Conservation (phyloP, 2,797 vertebrate species). For the Avahi laniger region DNA sequence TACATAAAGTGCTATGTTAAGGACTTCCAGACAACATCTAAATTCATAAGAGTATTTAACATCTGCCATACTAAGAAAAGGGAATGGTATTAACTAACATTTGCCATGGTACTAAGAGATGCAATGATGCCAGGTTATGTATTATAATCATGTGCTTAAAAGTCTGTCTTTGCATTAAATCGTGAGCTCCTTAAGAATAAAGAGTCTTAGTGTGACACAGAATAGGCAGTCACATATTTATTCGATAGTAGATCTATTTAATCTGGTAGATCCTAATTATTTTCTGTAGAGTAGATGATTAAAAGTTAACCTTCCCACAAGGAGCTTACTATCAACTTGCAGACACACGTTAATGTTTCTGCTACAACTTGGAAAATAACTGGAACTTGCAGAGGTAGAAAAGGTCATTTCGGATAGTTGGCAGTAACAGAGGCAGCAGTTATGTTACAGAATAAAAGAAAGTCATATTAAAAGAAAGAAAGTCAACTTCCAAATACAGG, state of each 20-base stretch:
- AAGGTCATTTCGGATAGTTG: not conserved
- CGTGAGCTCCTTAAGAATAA: not conserved
- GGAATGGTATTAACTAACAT: not conserved
- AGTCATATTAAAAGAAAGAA: not conserved
- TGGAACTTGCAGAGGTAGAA: not conserved
- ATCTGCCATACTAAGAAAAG: not conserved
- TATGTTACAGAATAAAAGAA: not conserved
- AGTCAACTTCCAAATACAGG: not conserved
- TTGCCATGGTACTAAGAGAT: not conserved
- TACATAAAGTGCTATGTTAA: not conserved
- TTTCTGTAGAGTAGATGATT: not conserved
- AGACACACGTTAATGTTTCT: not conserved
- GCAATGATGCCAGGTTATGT: not conserved
- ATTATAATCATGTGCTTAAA: constrained; percentile 4
- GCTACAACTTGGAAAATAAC: not conserved
- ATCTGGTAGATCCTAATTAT: not conserved
- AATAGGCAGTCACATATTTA: not conserved
- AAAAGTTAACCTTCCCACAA: not conserved
- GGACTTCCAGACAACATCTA: not conserved
- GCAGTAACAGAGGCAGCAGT: not conserved
- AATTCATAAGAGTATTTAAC: not conserved
- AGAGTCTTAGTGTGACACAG: not conserved
- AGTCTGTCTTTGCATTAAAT: not conserved
- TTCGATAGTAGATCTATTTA: not conserved
- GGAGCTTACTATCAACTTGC: not conserved